Percentiles rank a stretch among this genome's conserved stretches.
phyloP scores from a whole-genome alignment of 2,113 vertebrate genomes.

The Perca schrenkii region DNA sequence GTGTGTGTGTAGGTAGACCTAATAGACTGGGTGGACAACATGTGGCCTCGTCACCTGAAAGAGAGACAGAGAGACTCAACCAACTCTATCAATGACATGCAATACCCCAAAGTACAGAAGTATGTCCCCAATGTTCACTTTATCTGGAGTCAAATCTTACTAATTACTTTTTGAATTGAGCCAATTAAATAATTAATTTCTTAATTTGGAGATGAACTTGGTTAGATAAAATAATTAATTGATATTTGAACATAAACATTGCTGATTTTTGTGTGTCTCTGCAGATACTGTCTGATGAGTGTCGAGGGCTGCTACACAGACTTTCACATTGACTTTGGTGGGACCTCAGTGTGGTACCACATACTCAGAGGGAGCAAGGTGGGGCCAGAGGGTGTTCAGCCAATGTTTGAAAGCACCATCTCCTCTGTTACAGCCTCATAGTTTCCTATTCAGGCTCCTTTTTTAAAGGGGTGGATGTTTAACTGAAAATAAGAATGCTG shows the following conservation, averaged over 20 bases:
- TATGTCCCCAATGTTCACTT: conserved; percentile 67
- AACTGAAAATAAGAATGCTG: background rate
- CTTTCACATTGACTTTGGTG: conserved; percentile 98
- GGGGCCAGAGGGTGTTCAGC: background rate
- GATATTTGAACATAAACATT: background rate
- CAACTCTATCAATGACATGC: conserved; percentile 96
- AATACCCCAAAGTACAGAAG: conserved; percentile 98
- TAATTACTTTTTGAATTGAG: too few relatives aligned
- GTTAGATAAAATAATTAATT: background rate
- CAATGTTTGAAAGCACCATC: background rate
- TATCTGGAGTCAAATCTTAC: background rate
- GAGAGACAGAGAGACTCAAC: conserved; percentile 97
- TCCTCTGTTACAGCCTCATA: background rate
- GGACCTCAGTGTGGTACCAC: conserved; percentile 99
- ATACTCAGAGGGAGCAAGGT: conserved; percentile 97
- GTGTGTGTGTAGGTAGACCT: conserved; percentile 89
- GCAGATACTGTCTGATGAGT: conserved; percentile 98
- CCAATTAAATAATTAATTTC: too few relatives aligned
- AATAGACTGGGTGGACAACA: conserved; percentile 99
- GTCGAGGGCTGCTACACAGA: conserved; percentile 98
- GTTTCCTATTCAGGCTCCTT: background rate
- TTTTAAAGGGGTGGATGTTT: background rate
- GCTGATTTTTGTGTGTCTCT: background rate
- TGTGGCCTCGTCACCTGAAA: conserved; percentile 98
- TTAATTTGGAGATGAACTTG: background rate